Conservation (phyloP, 2,888 invertebrate species). For the Aethes cnicana region DNA sequence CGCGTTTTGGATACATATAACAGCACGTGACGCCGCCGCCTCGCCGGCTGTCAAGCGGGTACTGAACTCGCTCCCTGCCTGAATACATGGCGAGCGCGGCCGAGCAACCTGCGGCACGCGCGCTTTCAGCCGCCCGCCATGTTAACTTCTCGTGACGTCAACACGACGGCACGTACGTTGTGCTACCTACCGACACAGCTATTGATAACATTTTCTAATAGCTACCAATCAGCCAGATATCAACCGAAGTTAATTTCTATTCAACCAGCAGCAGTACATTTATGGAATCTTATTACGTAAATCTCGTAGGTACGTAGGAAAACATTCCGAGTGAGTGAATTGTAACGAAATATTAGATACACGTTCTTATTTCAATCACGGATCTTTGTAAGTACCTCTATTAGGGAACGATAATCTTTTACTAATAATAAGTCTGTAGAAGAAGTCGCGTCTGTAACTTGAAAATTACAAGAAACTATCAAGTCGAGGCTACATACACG, state of each 20-base stretch:
- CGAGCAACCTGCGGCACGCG: conserved; percentile 60
- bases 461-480: too few relatives aligned
- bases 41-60: conserved; percentile 80
- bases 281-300: too few relatives aligned
- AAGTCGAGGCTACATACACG: too few relatives aligned
- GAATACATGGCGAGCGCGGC: conserved; percentile 21
- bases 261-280: too few relatives aligned
- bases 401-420: too few relatives aligned
- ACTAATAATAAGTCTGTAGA: too few relatives aligned
- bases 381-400: too few relatives aligned
- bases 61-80: conserved; percentile 61
- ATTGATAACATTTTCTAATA: background rate
- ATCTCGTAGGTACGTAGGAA: too few relatives aligned
- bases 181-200: conserved; percentile 29
- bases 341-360: too few relatives aligned
- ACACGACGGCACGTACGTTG: conserved; percentile 36
- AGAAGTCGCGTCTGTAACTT: too few relatives aligned
- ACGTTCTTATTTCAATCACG: too few relatives aligned
- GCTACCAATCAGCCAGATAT: background rate
- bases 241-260: background rate
- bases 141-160: conserved; percentile 68
- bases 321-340: too few relatives aligned
- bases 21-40: conserved; percentile 71
- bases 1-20: conserved; percentile 53
- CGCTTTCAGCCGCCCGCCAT: conserved; percentile 66